Percentiles rank a stretch among this genome's conserved stretches.
Conservation (phyloP, 1,140 invertebrate genomes). For the Oreohelix idahoensis region DNA sequence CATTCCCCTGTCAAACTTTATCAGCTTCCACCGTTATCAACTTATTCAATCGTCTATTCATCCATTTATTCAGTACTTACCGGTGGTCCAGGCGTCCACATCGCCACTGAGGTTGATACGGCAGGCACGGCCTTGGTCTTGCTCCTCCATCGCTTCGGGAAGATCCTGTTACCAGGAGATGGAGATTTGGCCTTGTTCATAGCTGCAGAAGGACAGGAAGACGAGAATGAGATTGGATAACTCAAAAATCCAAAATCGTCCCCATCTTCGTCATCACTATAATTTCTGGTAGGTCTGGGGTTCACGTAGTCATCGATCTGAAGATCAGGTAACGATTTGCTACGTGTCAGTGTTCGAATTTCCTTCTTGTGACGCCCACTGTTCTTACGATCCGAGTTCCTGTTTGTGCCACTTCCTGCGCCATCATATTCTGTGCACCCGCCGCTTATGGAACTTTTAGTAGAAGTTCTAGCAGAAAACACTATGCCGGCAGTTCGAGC, state of each 20-base stretch:
- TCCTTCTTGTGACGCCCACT: no score
- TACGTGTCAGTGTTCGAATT: constrained; percentile 40
- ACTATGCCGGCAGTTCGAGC: neutral
- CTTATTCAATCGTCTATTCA: no score
- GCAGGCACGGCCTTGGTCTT: constrained; percentile 23
- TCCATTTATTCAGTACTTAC: constrained; percentile 4
- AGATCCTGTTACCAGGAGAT: constrained; percentile 13
- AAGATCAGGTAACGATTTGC: constrained; percentile 60
- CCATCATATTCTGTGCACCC: neutral
- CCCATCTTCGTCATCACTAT: constrained; percentile 64
- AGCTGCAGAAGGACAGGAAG: constrained; percentile 55
- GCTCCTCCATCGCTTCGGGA: constrained; percentile 34
- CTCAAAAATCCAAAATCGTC: constrained; percentile 68
- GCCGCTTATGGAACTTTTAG: neutral
- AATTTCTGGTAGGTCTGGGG: constrained; percentile 30
- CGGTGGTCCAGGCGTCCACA: constrained; percentile 40
- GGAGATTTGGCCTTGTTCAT: constrained; percentile 61
- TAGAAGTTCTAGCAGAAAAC: neutral
- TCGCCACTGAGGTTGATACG: neutral
- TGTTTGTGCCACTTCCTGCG: neutral
- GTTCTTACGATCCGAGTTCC: no score
- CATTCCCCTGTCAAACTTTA: no score
- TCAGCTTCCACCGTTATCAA: no score
- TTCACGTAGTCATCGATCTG: constrained; percentile 45
- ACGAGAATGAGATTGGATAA: constrained; percentile 50